Percentiles rank a stretch among this genome's conserved stretches.
Evolutionary conservation across 2,797 vertebrate genomes (phyloP).

Genomic region (Lateolabrax maculatus): DNA sequence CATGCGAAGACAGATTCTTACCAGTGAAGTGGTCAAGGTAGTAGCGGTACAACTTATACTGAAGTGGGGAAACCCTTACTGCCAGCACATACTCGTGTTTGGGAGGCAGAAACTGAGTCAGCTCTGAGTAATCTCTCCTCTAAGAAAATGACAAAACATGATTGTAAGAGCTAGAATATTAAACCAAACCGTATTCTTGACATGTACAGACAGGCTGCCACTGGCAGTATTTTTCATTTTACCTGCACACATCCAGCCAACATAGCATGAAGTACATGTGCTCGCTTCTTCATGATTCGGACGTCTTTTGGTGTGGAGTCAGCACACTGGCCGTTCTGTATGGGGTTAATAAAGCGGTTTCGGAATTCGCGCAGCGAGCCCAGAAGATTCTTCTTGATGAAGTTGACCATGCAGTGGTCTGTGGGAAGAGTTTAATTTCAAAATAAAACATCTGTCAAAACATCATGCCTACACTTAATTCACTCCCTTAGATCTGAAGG

Average conservation of each 20-base stretch:
- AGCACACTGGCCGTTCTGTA: conserved; percentile 97
- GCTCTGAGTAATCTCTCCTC: conserved; percentile 95
- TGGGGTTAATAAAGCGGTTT: conserved; percentile 98
- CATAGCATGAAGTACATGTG: conserved; percentile 95
- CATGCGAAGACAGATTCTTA: conserved; percentile 67
- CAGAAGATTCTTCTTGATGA: conserved; percentile 97
- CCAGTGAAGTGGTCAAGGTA: conserved; percentile 93
- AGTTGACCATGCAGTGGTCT: conserved; percentile 99
- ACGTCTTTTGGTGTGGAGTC: conserved; percentile 96
- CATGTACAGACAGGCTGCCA: not conserved
- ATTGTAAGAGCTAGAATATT: not conserved
- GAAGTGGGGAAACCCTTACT: conserved; percentile 91
- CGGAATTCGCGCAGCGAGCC: conserved; percentile 94
- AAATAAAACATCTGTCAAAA: not conserved
- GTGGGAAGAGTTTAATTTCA: conserved; percentile 31
- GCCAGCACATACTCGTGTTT: conserved; percentile 96
- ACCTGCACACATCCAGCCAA: conserved; percentile 97
- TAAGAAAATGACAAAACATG: conserved; percentile 63
- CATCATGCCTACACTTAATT: not conserved
- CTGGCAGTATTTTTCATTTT: not conserved
- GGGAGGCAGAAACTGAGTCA: conserved; percentile 95
- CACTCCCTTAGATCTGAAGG: not conserved
- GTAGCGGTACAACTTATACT: conserved; percentile 92
- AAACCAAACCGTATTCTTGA: not conserved
- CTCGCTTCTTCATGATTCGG: conserved; percentile 96